A percentile compares a stretch with the other conserved stretches of the same genome.
These are phyloP conservation scores for Drosophila mimica DNA, from an alignment of 2,888 invertebrate species.

Conservation along the genomic window DNA sequence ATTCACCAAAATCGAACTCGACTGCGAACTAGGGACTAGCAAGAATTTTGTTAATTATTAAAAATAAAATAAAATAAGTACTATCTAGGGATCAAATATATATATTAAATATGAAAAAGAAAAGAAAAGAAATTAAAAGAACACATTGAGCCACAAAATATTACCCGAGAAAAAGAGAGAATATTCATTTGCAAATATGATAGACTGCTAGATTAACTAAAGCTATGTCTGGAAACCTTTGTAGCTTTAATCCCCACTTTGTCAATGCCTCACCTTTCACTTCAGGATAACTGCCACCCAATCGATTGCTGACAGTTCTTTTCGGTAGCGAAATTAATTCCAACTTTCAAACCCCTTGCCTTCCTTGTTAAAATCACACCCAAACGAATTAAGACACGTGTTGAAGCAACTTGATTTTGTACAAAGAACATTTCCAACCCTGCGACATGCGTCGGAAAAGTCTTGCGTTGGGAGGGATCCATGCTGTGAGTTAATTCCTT, in stretches of 20 bases:
- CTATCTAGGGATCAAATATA: not conserved
- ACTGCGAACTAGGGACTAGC: not conserved
- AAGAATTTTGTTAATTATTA: not conserved
- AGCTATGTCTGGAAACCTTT: not conserved
- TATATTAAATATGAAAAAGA: not conserved
- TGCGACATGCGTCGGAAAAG: conserved; percentile 32
- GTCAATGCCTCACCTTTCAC: conserved; percentile 7
- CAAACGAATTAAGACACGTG: conserved; percentile 81
- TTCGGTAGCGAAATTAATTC: conserved; percentile 82
- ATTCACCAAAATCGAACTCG: conserved; percentile 5
- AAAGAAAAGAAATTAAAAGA: not conserved
- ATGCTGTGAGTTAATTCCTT: conserved; percentile 81
- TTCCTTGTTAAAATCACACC: conserved; percentile 73
- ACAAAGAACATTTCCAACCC: conserved; percentile 50
- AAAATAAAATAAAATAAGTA: not conserved
- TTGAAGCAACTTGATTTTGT: conserved; percentile 66
- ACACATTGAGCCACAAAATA: not conserved
- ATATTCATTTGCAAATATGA: not conserved
- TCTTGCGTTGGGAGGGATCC: conserved; percentile 45
- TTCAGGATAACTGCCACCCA: conserved; percentile 39
- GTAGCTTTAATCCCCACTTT: not conserved
- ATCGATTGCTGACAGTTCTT: conserved; percentile 79
- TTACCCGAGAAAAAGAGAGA: too few relatives aligned
- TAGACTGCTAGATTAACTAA: not conserved
- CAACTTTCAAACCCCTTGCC: conserved; percentile 63